A percentile compares a stretch with the other conserved stretches of the same genome.
Evolutionary conservation across 30 jellyfish, hydroid and myxozoan genomes (phyloP).

Genomic region (Rhopilema esculentum): DNA sequence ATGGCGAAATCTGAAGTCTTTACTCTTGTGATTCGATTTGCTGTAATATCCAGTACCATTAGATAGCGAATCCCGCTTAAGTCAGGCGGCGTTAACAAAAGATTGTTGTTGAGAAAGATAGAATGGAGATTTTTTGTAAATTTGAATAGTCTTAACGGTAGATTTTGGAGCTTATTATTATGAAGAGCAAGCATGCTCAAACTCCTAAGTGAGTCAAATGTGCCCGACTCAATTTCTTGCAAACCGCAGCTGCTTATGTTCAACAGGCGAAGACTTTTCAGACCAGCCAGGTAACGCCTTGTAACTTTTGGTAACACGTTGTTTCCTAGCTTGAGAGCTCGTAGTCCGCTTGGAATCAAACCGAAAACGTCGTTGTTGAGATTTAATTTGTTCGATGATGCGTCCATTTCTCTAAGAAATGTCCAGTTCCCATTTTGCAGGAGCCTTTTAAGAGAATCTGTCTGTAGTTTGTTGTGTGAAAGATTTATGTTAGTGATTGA

Average conservation of each 20-base stretch:
- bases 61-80: slow-evolving; percentile 2
- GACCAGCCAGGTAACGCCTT: neutral
- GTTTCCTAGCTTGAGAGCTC: neutral
- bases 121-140: neutral
- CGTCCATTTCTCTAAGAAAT: neutral
- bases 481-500: neutral
- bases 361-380: neutral
- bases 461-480: slow-evolving; percentile 7
- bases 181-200: slow-evolving; percentile 3
- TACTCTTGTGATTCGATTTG: slow-evolving; percentile 16
- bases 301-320: slow-evolving; percentile 10
- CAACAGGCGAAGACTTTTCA: neutral
- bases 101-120: slow-evolving; percentile 2
- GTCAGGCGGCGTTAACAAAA: slow-evolving; percentile 20
- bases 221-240: slow-evolving; percentile 23
- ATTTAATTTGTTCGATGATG: slow-evolving; percentile 9
- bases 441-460: neutral
- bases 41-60: neutral
- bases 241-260: slow-evolving; percentile 12
- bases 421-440: slow-evolving; percentile 2
- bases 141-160: slow-evolving; percentile 33
- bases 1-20: neutral
- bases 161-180: slow-evolving; percentile 3
- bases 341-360: slow-evolving; percentile 2
- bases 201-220: slow-evolving; percentile 29